A percentile compares a stretch with the other conserved stretches of the same genome.
Conservation (phyloP, 2,797 vertebrate genomes). For the Valencia hispanica region DNA sequence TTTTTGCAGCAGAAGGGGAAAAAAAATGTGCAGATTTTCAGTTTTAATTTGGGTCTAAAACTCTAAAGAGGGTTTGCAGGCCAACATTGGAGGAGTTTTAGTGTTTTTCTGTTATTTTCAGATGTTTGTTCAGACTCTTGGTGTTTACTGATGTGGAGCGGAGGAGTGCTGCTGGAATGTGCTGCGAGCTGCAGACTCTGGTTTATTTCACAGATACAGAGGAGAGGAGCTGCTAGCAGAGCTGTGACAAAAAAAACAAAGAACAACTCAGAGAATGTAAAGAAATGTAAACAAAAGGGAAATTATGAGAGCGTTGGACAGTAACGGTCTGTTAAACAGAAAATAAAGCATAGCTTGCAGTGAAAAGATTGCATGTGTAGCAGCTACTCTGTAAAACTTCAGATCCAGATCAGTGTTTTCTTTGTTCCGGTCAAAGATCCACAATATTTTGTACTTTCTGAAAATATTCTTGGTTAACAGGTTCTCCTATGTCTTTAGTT, state of each 20-base stretch:
- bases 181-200: conserved; percentile 59
- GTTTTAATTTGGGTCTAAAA: background rate
- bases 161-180: conserved; percentile 60
- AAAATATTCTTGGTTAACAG: too few relatives aligned
- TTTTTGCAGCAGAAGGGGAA: background rate
- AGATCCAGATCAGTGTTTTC: background rate
- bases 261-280: background rate
- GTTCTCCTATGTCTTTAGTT: too few relatives aligned
- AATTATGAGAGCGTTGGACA: background rate
- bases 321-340: background rate
- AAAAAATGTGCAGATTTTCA: background rate
- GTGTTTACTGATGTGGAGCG: conserved; percentile 64
- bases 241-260: background rate
- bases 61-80: background rate
- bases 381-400: background rate
- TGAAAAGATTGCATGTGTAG: background rate
- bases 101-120: conserved; percentile 54
- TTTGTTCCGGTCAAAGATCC: background rate
- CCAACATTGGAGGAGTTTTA: background rate
- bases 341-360: too few relatives aligned
- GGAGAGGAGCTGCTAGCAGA: background rate
- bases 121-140: conserved; percentile 57
- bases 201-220: conserved; percentile 54
- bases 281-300: background rate
- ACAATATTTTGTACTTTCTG: too few relatives aligned